A percentile compares a stretch with the other conserved stretches of the same genome.
phyloP scores from a whole-genome alignment of 1,140 invertebrate species.

The Tetramorium simillimum region DNA sequence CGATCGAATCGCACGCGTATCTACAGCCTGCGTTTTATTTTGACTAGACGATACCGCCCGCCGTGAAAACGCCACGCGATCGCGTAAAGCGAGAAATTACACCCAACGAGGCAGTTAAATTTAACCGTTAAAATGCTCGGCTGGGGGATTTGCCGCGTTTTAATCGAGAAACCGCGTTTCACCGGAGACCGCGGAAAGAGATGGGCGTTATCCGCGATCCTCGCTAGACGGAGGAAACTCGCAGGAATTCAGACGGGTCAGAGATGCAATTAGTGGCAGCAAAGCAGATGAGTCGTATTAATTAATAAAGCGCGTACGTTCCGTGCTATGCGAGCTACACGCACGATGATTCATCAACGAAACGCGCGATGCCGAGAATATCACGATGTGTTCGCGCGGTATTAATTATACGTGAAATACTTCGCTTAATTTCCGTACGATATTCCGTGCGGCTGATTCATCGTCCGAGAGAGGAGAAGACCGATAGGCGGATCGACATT shows the following conservation, averaged over 20 bases:
- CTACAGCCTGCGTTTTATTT: conserved; percentile 20
- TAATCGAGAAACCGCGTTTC: neutral
- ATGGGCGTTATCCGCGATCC: neutral
- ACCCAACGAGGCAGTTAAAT: neutral
- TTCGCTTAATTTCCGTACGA: conserved; percentile 35
- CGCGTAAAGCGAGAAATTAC: neutral
- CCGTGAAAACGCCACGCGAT: conserved; percentile 13
- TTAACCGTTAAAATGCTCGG: neutral
- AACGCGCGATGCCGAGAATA: conserved; percentile 23
- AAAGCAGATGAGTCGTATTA: conserved; percentile 66
- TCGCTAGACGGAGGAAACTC: conserved; percentile 14
- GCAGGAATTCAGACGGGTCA: conserved; percentile 60
- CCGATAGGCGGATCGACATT: conserved; percentile 4
- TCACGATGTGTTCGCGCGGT: conserved; percentile 13
- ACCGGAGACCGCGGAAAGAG: neutral
- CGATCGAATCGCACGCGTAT: conserved; percentile 18
- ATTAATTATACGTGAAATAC: conserved; percentile 55
- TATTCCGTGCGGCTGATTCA: conserved; percentile 36
- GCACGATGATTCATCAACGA: conserved; percentile 64
- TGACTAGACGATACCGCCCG: neutral
- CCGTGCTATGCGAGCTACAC: neutral
- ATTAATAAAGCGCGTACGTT: conserved; percentile 67
- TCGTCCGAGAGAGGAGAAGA: neutral
- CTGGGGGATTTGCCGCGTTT: neutral
- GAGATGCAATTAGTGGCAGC: conserved; percentile 61